A percentile compares a stretch with the other conserved stretches of the same genome.
phyloP scores from a whole-genome alignment of 1,140 invertebrate species.

The Dinothrombium tinctorium region DNA sequence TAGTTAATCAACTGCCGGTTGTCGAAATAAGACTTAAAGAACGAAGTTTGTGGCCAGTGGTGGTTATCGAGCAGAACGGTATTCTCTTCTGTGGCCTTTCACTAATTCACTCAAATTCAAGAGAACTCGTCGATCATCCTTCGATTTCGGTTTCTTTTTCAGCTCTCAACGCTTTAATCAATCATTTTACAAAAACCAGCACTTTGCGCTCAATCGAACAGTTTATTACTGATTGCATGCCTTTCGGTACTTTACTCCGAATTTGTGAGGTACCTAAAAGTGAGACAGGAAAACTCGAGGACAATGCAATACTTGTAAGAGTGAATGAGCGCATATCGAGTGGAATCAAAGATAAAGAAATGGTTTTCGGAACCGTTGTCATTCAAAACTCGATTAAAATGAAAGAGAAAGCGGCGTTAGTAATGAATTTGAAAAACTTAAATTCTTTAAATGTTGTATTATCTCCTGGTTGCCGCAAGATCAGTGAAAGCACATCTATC shows the following conservation, averaged over 20 bases:
- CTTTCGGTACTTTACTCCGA: no score
- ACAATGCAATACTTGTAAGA: not conserved
- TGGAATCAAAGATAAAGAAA: not conserved
- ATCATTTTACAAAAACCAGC: not conserved
- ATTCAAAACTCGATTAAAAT: not conserved
- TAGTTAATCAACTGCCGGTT: not conserved
- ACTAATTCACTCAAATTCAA: not conserved
- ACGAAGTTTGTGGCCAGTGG: not conserved
- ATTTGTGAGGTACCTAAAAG: no score
- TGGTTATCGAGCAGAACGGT: not conserved
- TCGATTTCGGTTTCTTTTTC: not conserved
- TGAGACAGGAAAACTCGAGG: no score
- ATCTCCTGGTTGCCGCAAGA: not conserved
- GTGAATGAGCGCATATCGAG: slow-evolving; percentile 1
- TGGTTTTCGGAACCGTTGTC: not conserved
- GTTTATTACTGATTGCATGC: not conserved
- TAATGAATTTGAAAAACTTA: not conserved
- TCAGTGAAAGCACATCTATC: not conserved
- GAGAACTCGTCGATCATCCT: not conserved
- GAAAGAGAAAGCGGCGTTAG: not conserved
- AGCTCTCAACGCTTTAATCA: not conserved
- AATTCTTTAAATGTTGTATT: not conserved
- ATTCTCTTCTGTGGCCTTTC: not conserved
- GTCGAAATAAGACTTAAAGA: not conserved
- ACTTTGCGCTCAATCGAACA: not conserved